Percentiles rank a stretch among this genome's conserved stretches.
These are phyloP conservation scores for Aselliscus stoliczkanus DNA, from an alignment of 2,797 vertebrate genomes.

Conservation along the genomic window DNA sequence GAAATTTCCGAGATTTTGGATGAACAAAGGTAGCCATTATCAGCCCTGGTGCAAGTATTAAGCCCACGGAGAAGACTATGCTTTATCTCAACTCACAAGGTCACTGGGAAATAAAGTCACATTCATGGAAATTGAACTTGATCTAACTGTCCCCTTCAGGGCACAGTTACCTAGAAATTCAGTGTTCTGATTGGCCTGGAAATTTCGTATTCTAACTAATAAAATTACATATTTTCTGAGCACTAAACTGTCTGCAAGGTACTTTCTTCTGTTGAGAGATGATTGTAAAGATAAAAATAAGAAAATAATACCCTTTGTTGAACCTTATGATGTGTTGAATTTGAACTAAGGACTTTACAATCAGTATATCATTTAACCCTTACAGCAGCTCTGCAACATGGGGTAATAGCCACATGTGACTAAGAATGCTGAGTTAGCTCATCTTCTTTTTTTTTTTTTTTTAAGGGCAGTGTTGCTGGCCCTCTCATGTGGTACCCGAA, in stretches of 20 bases:
- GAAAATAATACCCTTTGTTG: not conserved
- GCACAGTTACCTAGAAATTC: not conserved
- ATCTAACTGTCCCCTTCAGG: not conserved
- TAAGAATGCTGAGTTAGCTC: not conserved
- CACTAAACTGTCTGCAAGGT: not conserved
- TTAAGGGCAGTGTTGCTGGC: too few relatives aligned
- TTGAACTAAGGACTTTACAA: not conserved
- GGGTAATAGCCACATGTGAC: not conserved
- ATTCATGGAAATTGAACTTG: not conserved
- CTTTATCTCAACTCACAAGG: not conserved
- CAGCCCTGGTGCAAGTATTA: not conserved
- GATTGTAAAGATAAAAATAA: not conserved
- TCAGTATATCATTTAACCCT: not conserved
- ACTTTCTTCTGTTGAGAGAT: not conserved
- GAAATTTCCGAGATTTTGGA: not conserved
- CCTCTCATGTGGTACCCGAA: too few relatives aligned
- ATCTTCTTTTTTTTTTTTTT: too few relatives aligned
- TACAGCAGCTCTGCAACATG: not conserved
- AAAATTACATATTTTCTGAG: not conserved
- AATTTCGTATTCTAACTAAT: not conserved
- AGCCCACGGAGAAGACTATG: not conserved
- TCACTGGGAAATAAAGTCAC: slow-evolving; percentile 24
- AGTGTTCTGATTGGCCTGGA: not conserved
- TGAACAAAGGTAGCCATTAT: not conserved
- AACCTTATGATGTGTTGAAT: not conserved